These are phyloP conservation scores for Formica selysi DNA, from an alignment of 1,140 invertebrate species.

Conservation along the genomic window DNA sequence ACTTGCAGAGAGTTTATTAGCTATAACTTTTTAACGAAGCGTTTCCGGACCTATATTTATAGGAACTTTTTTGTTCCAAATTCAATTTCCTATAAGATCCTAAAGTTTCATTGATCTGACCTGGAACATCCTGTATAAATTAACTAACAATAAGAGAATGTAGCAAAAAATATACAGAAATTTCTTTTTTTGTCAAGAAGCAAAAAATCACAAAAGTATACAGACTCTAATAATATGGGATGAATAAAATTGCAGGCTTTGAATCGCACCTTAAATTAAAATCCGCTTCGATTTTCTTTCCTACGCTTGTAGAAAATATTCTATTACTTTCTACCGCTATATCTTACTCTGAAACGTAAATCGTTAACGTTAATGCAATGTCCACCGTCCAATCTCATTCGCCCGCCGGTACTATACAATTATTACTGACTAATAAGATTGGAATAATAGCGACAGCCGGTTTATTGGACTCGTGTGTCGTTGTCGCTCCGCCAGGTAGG, in stretches of 20 bases:
- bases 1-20: too few species aligned
- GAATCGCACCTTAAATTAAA: neutral
- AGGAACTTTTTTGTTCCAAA: too few species aligned
- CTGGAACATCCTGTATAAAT: too few species aligned
- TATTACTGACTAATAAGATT: slow-evolving; percentile 35
- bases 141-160: too few species aligned
- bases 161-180: too few species aligned
- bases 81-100: too few species aligned
- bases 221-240: neutral
- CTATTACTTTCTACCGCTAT: neutral
- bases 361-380: neutral
- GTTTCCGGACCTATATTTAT: too few species aligned
- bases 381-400: neutral
- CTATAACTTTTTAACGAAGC: too few species aligned
- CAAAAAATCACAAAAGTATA: neutral
- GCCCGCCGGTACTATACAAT: slow-evolving; percentile 16
- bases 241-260: neutral
- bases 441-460: slow-evolving; percentile 24
- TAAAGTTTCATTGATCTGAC: too few species aligned
- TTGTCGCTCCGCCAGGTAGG: slow-evolving; percentile 9
- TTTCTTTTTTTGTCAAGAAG: too few species aligned
- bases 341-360: neutral
- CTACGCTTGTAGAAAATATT: neutral
- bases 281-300: neutral
- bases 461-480: slow-evolving; percentile 23